Base-by-base conservation (phyloP, 2,113 vertebrate genomes). In the Apodemus sylvaticus region DNA sequence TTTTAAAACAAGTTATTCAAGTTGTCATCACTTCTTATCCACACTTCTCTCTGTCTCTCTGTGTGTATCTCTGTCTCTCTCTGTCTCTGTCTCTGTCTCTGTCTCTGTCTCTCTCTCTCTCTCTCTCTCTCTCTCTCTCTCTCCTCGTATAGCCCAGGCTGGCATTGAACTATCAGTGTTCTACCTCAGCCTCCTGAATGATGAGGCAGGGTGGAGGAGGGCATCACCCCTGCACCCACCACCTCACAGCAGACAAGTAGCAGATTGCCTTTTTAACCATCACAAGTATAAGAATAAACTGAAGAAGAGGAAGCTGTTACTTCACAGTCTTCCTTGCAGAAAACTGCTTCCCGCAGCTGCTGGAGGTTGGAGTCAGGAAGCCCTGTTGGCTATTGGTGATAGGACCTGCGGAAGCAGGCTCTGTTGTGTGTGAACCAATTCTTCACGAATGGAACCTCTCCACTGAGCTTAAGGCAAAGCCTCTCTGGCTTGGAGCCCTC, bases 371-470 rank as follows among this genome's bases (percentile, higher is more conserved):
- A 22, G 60, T 92, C 92, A 92, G 91, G n/a, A 90, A 81, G 82
- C 16, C 45, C 81, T 95, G 79, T 73, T 95, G 93, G 92, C 90
- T 93, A 48, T 81, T 93, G 89, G 78, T 89, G 87, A 93, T 93
- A 88, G 88, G 64, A 48, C 74, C 39, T 90, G 68, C 74, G 85
- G 34, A 92, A 86, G 79, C 81, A 53, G 85, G n/a, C 48, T 36
- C 79, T 74, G 51, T 74, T 78, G 36, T 42, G 60, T 77, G 82
- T 29, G 42, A 24, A 68, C 51, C 60, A 93, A 83, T 48, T 70
- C 62, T 36, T 62, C 2, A 8, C 31, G 39, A 12, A 5, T 45
- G 82, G 82, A 86, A 17, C 31, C 29, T 12, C 29, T 86, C 39
- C 39, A 48, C 12, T 66, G 62, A 48, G 42, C 42, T 20, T 19